Conservation (phyloP, 1,140 invertebrate genomes). For the Pseudomyrmex gracilis region DNA sequence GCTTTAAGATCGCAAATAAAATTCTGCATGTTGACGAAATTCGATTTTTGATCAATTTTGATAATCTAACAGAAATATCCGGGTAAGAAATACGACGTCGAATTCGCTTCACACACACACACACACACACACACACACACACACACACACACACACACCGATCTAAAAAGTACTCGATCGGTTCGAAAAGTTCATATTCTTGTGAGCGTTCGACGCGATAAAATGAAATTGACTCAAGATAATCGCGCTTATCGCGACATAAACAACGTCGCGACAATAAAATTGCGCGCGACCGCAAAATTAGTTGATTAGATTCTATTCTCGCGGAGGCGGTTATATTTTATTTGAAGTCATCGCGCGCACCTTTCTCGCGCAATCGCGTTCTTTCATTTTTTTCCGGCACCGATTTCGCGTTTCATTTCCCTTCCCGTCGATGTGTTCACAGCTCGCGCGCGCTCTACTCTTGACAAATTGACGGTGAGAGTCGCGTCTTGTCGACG, state of each 20-base stretch:
- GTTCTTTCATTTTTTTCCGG: conserved; percentile 46
- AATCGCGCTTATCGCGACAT: conserved; percentile 37
- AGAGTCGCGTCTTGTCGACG: conserved; percentile 40
- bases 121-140: conserved; percentile 14
- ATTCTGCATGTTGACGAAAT: conserved; percentile 37
- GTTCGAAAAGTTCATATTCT: conserved; percentile 28
- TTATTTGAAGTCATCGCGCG: conserved; percentile 14
- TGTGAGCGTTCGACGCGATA: conserved; percentile 7
- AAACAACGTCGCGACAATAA: conserved; percentile 16
- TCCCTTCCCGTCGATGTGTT: conserved; percentile 22
- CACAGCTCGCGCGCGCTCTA: conserved; percentile 23
- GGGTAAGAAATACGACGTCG: conserved; percentile 13
- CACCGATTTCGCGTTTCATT: conserved; percentile 38
- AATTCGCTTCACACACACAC: conserved; percentile 29
- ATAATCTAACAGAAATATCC: conserved; percentile 1
- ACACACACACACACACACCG: conserved; percentile 10
- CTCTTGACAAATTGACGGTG: conserved; percentile 49
- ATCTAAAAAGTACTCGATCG: background rate
- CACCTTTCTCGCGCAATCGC: background rate
- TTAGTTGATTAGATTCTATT: conserved; percentile 53
- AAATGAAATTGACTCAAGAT: conserved; percentile 6
- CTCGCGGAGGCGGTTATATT: conserved; percentile 30
- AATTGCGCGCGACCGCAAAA: conserved; percentile 12
- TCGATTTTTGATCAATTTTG: conserved; percentile 44
- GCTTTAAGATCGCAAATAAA: conserved; percentile 57